Conservation (phyloP, 2,888 invertebrate species). For the Hydraecia micacea region DNA sequence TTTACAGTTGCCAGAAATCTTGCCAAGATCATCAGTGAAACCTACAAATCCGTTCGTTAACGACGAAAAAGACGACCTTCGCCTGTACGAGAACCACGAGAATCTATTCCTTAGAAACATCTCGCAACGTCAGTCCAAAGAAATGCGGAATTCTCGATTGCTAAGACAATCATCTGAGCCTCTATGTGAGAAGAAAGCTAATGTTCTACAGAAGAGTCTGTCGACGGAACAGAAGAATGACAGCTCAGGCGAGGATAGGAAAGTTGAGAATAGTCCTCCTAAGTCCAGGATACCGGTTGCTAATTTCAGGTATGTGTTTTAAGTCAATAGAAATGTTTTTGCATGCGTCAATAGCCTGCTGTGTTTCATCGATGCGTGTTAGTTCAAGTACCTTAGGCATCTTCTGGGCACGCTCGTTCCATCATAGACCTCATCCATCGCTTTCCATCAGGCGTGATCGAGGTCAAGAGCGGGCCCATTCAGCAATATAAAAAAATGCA, state of each 20-base stretch:
- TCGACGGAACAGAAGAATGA: slow-evolving; percentile 83
- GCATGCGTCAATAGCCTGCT: too few relatives aligned
- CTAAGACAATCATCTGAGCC: slow-evolving; percentile 86
- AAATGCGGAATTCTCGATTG: slow-evolving; percentile 80
- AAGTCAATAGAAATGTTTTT: background rate
- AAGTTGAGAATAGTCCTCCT: slow-evolving; percentile 76
- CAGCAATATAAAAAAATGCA: too few relatives aligned
- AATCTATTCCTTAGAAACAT: slow-evolving; percentile 85
- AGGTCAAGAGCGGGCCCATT: too few relatives aligned
- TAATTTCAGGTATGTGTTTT: slow-evolving; percentile 78
- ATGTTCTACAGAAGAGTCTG: slow-evolving; percentile 81
- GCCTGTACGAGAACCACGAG: slow-evolving; percentile 86
- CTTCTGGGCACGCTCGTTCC: too few relatives aligned
- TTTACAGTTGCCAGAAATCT: slow-evolving; percentile 83
- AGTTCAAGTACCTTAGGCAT: too few relatives aligned
- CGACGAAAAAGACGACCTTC: slow-evolving; percentile 76
- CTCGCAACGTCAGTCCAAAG: slow-evolving; percentile 85
- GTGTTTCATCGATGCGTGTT: too few relatives aligned
- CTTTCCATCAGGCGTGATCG: too few relatives aligned
- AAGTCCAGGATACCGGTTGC: slow-evolving; percentile 87
- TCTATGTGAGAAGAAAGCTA: slow-evolving; percentile 77
- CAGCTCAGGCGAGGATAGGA: slow-evolving; percentile 70
- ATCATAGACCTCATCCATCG: too few relatives aligned
- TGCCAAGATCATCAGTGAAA: slow-evolving; percentile 78
- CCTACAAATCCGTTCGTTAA: slow-evolving; percentile 82